Conservation (phyloP, 1,140 invertebrate species). For the Drosophila tropicalis region DNA sequence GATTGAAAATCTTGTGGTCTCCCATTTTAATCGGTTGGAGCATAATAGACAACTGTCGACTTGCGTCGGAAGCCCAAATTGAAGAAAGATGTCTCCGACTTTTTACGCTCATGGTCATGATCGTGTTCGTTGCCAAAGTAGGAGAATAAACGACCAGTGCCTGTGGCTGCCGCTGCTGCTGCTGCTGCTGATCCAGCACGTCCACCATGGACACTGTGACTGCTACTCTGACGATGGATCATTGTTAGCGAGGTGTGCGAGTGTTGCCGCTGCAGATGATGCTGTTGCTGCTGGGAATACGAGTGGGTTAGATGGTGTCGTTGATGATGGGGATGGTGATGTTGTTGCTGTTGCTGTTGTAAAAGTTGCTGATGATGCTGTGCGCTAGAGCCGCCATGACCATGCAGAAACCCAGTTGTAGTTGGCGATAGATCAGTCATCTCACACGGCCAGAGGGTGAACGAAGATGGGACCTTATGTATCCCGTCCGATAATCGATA, state of each 20-base stretch:
- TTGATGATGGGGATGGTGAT: constrained; percentile 50
- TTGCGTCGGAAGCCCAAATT: constrained; percentile 80
- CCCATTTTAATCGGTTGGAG: constrained; percentile 47
- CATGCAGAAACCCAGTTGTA: constrained; percentile 77
- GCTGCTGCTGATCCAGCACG: constrained; percentile 55
- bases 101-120: constrained; percentile 77
- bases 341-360: constrained; percentile 60
- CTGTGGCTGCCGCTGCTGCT: constrained; percentile 43
- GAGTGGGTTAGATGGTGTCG: constrained; percentile 56
- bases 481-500: constrained; percentile 92
- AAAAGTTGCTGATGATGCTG: constrained; percentile 67
- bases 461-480: constrained; percentile 94
- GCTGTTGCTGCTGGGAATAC: constrained; percentile 52
- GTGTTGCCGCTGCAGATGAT: constrained; percentile 72
- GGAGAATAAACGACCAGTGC: constrained; percentile 66
- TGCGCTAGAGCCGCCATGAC: constrained; percentile 64
- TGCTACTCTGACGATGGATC: constrained; percentile 73
- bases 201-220: constrained; percentile 61
- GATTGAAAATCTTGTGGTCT: background rate
- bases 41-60: constrained; percentile 80
- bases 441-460: constrained; percentile 88
- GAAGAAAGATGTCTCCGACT: constrained; percentile 81
- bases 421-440: constrained; percentile 83
- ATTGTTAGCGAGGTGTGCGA: constrained; percentile 72
- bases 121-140: constrained; percentile 79